Conservation (phyloP, 2,888 invertebrate species). For the Nebria salina region DNA sequence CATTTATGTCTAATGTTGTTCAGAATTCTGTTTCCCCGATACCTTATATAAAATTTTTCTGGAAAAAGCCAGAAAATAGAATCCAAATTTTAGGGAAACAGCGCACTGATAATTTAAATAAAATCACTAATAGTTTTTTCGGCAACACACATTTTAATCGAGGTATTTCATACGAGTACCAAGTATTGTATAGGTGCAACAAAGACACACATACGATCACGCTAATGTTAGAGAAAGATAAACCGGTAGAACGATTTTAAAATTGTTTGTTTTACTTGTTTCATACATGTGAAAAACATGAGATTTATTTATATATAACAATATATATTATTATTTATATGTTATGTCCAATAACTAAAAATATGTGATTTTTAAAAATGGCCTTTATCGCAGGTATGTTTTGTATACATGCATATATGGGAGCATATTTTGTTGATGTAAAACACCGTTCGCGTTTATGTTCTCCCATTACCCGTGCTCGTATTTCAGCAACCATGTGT, state of each 20-base stretch:
- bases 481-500: slow-evolving; percentile 63
- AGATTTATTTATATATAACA: not conserved
- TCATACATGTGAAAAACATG: too few relatives aligned
- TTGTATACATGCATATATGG: too few relatives aligned
- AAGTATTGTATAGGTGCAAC: slow-evolving; percentile 27
- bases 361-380: not conserved
- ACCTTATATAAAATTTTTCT: slow-evolving; percentile 69
- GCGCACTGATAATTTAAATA: slow-evolving; percentile 58
- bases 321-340: not conserved
- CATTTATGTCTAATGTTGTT: not conserved
- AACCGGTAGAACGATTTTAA: not conserved
- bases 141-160: not conserved
- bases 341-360: not conserved
- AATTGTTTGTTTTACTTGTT: too few relatives aligned
- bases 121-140: slow-evolving; percentile 59
- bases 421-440: not conserved
- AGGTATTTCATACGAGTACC: slow-evolving; percentile 26
- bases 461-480: slow-evolving; percentile 57
- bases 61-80: slow-evolving; percentile 68
- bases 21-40: slow-evolving; percentile 63
- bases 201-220: not conserved
- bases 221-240: not conserved
- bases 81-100: slow-evolving; percentile 64
- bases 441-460: slow-evolving; percentile 48
- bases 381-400: not conserved